Conservation (phyloP, 2,888 invertebrate species). For the Drosophila infuscata region DNA sequence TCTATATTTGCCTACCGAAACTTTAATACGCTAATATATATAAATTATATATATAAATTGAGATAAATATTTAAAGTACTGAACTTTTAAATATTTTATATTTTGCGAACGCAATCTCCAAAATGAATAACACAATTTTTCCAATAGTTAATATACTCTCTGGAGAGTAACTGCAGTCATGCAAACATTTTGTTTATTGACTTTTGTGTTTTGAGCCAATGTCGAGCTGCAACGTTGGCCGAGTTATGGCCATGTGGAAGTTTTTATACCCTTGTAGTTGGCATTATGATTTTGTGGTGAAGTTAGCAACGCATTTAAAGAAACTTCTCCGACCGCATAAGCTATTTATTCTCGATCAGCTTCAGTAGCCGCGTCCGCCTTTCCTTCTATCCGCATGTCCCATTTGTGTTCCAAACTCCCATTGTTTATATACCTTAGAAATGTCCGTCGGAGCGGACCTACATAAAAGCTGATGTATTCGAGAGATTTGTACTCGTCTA, state of each 20-base stretch:
- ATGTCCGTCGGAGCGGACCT: background rate
- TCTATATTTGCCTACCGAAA: background rate
- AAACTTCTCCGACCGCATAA: background rate
- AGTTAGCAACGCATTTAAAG: background rate
- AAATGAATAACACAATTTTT: background rate
- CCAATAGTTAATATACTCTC: background rate
- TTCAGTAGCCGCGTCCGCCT: no score
- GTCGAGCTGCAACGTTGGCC: constrained; percentile 44
- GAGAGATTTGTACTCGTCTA: background rate
- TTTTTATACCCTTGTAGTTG: constrained; percentile 34
- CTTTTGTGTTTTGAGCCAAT: constrained; percentile 38
- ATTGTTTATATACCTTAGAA: background rate
- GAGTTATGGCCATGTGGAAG: constrained; percentile 48
- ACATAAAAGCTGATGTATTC: background rate
- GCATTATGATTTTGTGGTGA: background rate
- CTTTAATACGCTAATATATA: background rate
- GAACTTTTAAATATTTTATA: background rate
- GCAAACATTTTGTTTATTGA: constrained; percentile 56
- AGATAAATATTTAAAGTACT: background rate
- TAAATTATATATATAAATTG: background rate
- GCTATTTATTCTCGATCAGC: background rate
- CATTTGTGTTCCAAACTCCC: background rate
- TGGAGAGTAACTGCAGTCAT: constrained; percentile 48
- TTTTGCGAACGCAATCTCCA: background rate
- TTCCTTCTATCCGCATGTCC: background rate